Evolutionary conservation across 2,113 vertebrate genomes (phyloP).

Genomic region (Melanotaenia duboulayi): DNA sequence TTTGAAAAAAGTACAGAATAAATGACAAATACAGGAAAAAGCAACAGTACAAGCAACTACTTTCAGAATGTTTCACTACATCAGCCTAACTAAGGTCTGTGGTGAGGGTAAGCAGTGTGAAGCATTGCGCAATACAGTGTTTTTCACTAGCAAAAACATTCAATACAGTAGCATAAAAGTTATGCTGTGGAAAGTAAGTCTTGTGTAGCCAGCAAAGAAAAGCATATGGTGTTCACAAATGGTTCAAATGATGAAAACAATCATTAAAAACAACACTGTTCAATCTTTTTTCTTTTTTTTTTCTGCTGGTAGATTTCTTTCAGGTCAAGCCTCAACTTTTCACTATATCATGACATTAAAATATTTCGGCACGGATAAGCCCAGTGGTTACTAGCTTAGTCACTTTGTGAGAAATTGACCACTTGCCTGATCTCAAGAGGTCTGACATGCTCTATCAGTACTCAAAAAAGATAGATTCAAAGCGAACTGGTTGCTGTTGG

Average conservation of each 20-base stretch:
- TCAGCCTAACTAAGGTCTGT: conserved; percentile 55
- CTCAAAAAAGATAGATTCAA: conserved; percentile 28
- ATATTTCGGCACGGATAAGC: conserved; percentile 44
- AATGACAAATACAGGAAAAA: conserved; percentile 63
- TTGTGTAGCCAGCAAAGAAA: conserved; percentile 49
- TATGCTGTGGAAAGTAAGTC: conserved; percentile 55
- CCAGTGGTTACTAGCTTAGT: conserved; percentile 18
- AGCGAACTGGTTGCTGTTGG: conserved; percentile 39
- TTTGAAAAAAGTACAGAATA: conserved; percentile 71
- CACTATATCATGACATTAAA: conserved; percentile 44
- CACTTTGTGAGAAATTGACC: conserved; percentile 8
- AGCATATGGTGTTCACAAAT: conserved; percentile 59
- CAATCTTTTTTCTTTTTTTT: conserved; percentile 26
- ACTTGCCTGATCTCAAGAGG: conserved; percentile 22
- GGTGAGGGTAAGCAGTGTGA: conserved; percentile 54
- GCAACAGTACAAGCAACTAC: conserved; percentile 70
- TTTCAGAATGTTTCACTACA: conserved; percentile 63
- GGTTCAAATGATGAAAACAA: conserved; percentile 56
- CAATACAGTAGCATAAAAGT: conserved; percentile 62
- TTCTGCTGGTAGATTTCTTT: conserved; percentile 57
- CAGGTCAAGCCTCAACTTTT: conserved; percentile 37
- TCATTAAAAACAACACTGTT: conserved; percentile 48
- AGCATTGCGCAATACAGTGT: conserved; percentile 70
- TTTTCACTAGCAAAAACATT: conserved; percentile 75
- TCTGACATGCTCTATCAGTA: conserved; percentile 56